phyloP scores from a whole-genome alignment of 2,113 vertebrate species.

The Indicator indicator region DNA sequence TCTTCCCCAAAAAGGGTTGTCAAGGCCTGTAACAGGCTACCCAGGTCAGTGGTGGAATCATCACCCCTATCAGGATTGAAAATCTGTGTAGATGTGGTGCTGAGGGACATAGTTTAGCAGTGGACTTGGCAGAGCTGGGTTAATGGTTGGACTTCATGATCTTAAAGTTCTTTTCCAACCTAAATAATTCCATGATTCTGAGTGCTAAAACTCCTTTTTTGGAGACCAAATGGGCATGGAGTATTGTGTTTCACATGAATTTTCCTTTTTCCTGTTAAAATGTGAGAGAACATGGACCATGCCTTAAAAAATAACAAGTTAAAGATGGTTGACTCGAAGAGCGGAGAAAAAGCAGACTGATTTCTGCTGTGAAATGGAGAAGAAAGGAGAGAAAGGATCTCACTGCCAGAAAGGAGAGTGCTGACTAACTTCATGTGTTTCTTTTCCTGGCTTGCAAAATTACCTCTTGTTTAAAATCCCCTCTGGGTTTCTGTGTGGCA shows the following conservation, averaged over 20 bases:
- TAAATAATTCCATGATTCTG: too few species aligned
- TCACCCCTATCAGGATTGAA: too few species aligned
- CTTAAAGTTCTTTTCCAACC: too few species aligned
- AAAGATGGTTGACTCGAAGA: background rate
- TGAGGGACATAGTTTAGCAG: too few species aligned
- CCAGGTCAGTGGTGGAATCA: too few species aligned
- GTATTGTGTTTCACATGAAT: accelerated
- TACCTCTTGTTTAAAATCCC: background rate
- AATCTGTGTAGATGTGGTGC: too few species aligned
- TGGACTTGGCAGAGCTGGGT: too few species aligned
- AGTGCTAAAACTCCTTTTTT: background rate
- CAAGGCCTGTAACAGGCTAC: too few species aligned
- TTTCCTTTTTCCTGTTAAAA: background rate
- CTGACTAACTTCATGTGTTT: background rate
- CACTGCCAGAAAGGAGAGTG: too few species aligned
- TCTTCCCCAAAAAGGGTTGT: too few species aligned
- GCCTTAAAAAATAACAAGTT: background rate
- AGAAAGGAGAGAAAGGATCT: too few species aligned
- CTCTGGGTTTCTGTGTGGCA: background rate
- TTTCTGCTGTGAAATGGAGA: background rate
- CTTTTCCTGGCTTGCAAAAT: background rate
- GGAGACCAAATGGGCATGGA: background rate
- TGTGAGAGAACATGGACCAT: background rate
- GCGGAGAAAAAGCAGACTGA: background rate
- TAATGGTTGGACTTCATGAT: too few species aligned